Percentiles rank a stretch among this genome's conserved stretches.
These are phyloP conservation scores for Ariopsis seemanni DNA, from an alignment of 2,113 vertebrate species.

Conservation along the genomic window DNA sequence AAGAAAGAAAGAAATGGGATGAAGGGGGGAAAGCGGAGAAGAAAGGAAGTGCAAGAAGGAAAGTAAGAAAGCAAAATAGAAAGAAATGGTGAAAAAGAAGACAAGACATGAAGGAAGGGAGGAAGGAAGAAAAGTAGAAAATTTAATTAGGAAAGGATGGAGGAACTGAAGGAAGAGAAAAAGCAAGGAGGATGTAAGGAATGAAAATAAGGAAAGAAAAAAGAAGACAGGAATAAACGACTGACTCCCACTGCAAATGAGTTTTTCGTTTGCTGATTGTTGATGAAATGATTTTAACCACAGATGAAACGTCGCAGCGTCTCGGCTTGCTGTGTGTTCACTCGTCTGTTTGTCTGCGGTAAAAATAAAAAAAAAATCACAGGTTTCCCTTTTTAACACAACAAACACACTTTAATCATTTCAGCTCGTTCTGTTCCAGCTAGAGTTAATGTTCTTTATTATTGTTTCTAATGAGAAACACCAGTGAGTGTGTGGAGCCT, in stretches of 20 bases:
- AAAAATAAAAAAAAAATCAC: neutral
- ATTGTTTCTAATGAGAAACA: neutral
- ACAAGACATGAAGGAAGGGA: neutral
- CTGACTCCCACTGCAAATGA: neutral
- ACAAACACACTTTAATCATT: neutral
- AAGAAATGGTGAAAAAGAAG: neutral
- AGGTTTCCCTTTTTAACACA: neutral
- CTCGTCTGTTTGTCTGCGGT: neutral
- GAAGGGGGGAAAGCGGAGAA: neutral
- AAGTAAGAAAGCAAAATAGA: neutral
- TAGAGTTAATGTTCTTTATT: neutral
- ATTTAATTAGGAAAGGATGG: neutral
- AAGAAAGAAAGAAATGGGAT: neutral
- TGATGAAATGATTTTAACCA: neutral
- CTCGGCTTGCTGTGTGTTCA: neutral
- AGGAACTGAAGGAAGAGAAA: neutral
- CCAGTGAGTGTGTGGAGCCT: neutral
- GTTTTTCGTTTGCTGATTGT: neutral
- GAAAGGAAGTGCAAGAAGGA: neutral
- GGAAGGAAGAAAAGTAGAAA: neutral
- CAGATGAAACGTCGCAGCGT: neutral
- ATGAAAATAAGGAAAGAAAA: neutral
- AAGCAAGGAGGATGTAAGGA: neutral
- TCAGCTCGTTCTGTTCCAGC: neutral
- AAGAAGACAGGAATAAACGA: neutral